Percentiles rank a stretch among this genome's conserved stretches.
These are phyloP conservation scores for Eueides isabella DNA, from an alignment of 1,140 invertebrate genomes.

Conservation along the genomic window DNA sequence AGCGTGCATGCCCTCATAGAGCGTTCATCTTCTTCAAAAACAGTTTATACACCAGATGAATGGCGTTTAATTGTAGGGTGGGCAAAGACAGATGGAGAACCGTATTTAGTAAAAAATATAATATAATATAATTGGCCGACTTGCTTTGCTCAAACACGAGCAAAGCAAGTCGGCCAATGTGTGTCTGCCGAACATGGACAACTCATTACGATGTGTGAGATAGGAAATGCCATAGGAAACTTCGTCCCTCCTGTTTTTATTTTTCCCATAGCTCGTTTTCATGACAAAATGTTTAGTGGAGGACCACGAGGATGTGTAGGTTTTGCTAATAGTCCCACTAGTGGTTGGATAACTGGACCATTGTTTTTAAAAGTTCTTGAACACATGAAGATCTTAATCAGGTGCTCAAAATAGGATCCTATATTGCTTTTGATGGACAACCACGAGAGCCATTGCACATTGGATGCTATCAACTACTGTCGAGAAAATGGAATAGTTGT, in stretches of 20 bases:
- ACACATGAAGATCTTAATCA: conserved; percentile 46
- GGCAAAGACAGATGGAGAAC: too few relatives aligned
- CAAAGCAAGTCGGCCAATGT: conserved; percentile 65
- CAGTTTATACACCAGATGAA: too few relatives aligned
- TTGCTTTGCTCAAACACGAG: conserved; percentile 60
- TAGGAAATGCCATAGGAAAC: conserved; percentile 36
- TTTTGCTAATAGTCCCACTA: conserved; percentile 49
- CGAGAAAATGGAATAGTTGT: conserved; percentile 60
- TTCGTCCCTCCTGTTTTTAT: conserved; percentile 28
- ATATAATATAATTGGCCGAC: too few relatives aligned
- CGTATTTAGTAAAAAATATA: too few relatives aligned
- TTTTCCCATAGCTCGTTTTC: conserved; percentile 56
- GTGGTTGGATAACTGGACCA: conserved; percentile 62
- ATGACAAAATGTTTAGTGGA: conserved; percentile 48
- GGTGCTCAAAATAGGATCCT: conserved; percentile 40
- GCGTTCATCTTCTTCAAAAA: too few relatives aligned
- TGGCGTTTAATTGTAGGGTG: too few relatives aligned
- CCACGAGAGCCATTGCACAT: conserved; percentile 61
- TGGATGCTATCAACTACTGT: conserved; percentile 53
- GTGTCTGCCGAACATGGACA: conserved; percentile 66
- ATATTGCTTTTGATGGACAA: conserved; percentile 61
- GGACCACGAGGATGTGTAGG: conserved; percentile 37
- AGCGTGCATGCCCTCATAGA: too few relatives aligned
- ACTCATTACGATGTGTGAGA: conserved; percentile 57
- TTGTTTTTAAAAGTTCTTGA: conserved; percentile 61